Evolutionary conservation across 2,888 invertebrate genomes (phyloP).

Genomic region (Octodonta nipae): DNA sequence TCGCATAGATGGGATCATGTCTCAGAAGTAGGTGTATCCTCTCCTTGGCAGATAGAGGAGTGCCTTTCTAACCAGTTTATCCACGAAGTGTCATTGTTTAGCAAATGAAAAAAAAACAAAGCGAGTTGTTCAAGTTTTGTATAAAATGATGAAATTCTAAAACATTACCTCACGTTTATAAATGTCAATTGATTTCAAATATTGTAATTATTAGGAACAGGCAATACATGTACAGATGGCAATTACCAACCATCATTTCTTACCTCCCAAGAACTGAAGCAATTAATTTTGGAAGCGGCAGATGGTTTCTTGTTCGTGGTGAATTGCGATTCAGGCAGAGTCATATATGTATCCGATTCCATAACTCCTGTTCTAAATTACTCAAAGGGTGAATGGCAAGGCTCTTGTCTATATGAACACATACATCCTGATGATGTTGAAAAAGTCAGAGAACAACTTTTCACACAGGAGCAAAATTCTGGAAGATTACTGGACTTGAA

Average conservation of each 20-base stretch:
- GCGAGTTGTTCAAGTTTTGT: too few species aligned
- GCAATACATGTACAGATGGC: slow-evolving; percentile 91
- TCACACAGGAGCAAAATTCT: slow-evolving; percentile 90
- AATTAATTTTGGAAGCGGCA: slow-evolving; percentile 95
- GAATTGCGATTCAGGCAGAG: slow-evolving; percentile 90
- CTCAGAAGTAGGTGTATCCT: too few species aligned
- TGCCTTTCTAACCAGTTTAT: too few species aligned
- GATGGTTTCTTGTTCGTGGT: slow-evolving; percentile 96
- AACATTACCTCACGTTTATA: too few species aligned
- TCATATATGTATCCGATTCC: slow-evolving; percentile 97
- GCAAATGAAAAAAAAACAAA: too few species aligned
- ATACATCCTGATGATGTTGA: slow-evolving; percentile 97
- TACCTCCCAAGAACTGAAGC: slow-evolving; percentile 97
- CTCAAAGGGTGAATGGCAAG: slow-evolving; percentile 96
- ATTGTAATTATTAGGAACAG: slow-evolving; percentile 77
- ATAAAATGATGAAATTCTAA: too few species aligned
- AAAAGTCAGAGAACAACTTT: slow-evolving; percentile 90
- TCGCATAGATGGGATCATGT: too few species aligned
- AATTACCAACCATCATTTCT: slow-evolving; percentile 98
- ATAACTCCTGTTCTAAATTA: slow-evolving; percentile 95
- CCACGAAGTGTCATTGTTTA: too few species aligned
- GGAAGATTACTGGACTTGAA: slow-evolving; percentile 93
- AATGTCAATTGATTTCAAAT: too few species aligned
- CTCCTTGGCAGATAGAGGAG: too few species aligned
- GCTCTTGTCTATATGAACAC: slow-evolving; percentile 87